phyloP scores from a whole-genome alignment of 2,888 invertebrate genomes.

The Pollenia amentaria region DNA sequence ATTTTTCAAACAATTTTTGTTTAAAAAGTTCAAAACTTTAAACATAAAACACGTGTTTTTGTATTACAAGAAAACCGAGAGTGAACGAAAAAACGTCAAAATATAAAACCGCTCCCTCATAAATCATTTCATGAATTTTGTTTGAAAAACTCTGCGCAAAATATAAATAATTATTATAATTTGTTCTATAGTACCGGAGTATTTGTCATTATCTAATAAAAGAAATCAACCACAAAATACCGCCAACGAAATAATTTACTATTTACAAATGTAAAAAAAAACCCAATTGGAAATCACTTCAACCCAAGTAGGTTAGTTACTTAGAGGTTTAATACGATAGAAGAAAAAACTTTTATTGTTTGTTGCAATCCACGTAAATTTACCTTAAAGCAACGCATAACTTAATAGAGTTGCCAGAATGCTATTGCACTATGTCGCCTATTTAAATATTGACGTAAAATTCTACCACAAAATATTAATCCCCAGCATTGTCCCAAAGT shows the following conservation, averaged over 20 bases:
- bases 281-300: not conserved
- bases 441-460: too few species aligned
- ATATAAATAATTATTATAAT: constrained; percentile 55
- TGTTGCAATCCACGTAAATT: too few species aligned
- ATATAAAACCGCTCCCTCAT: constrained; percentile 56
- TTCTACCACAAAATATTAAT: too few species aligned
- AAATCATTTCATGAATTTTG: constrained; percentile 47
- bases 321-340: not conserved
- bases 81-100: not conserved
- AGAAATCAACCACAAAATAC: constrained; percentile 34
- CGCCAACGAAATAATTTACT: constrained; percentile 26
- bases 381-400: too few species aligned
- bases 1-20: too few species aligned
- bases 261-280: not conserved
- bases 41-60: constrained; percentile 64
- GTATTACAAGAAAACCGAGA: constrained; percentile 25
- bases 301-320: not conserved
- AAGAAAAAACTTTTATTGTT: not conserved
- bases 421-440: too few species aligned
- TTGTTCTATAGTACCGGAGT: not conserved
- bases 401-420: too few species aligned
- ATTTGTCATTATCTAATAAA: constrained; percentile 45
- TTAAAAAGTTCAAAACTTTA: constrained; percentile 17
- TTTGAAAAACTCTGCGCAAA: constrained; percentile 3
- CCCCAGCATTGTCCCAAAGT: too few species aligned